phyloP scores from a whole-genome alignment of 2,113 vertebrate species.

The Chloebia gouldiae region DNA sequence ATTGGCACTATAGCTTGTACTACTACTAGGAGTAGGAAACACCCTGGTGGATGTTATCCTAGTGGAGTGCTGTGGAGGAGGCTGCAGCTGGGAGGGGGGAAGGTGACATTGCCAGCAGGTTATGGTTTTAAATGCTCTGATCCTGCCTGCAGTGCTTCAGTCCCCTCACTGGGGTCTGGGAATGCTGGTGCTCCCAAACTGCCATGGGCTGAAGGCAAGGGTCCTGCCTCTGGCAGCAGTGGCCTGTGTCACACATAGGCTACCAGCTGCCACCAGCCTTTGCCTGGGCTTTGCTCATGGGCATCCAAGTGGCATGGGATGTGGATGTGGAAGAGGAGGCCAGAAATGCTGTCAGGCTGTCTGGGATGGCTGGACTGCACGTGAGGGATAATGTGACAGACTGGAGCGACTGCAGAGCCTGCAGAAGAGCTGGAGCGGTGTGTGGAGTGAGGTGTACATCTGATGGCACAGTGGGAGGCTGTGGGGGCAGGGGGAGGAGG shows the following conservation, averaged over 20 bases:
- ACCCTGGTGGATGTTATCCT: not conserved
- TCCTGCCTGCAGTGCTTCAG: not conserved
- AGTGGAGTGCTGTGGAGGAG: not conserved
- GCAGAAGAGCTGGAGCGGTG: not conserved
- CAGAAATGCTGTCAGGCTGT: not conserved
- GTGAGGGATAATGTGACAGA: slow-evolving; percentile 30
- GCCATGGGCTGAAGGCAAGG: accelerated
- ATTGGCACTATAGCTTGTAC: not conserved
- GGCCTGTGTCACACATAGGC: accelerated
- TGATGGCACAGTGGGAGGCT: slow-evolving; percentile 52
- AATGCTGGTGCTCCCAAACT: not conserved
- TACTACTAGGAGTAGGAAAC: not conserved
- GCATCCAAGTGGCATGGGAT: accelerated
- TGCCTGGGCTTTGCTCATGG: accelerated
- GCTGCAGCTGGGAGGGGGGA: not conserved
- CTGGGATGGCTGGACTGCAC: not conserved
- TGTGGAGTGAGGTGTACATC: slow-evolving; percentile 6
- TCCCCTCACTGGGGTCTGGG: not conserved
- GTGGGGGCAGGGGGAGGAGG: slow-evolving; percentile 39
- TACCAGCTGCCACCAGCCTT: not conserved
- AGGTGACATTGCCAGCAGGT: not conserved
- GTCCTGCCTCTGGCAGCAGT: not conserved
- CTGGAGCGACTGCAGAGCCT: not conserved
- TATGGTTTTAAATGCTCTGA: not conserved
- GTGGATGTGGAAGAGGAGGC: not conserved